Percentiles rank a stretch among this genome's conserved stretches.
These are phyloP conservation scores for Ecliptopera silaceata DNA, from an alignment of 2,888 invertebrate species.

Conservation along the genomic window DNA sequence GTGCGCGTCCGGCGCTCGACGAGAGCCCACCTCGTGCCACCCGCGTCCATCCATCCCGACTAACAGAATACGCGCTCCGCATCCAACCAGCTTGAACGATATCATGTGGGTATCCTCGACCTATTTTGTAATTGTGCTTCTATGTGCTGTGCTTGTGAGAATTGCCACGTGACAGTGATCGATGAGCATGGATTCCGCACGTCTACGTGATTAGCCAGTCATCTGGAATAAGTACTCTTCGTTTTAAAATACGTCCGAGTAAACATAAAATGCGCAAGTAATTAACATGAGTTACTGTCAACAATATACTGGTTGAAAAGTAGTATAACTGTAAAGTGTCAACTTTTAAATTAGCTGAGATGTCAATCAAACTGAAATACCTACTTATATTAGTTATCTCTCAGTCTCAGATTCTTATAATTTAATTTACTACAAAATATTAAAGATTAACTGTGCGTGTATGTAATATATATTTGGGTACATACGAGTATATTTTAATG, in stretches of 20 bases:
- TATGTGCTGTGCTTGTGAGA: constrained; percentile 48
- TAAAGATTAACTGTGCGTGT: too few species aligned
- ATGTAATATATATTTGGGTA: too few species aligned
- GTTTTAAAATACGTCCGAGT: not conserved
- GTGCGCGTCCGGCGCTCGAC: constrained; percentile 52
- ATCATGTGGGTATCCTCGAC: constrained; percentile 14
- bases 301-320: not conserved
- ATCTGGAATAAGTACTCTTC: constrained; percentile 2
- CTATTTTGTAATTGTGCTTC: constrained; percentile 43
- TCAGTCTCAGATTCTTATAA: too few species aligned
- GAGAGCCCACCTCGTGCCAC: constrained; percentile 33
- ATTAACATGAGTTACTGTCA: not conserved
- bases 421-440: too few species aligned
- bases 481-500: too few species aligned
- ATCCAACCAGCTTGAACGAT: not conserved
- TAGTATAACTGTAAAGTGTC: not conserved
- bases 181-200: constrained; percentile 18
- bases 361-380: not conserved
- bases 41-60: constrained; percentile 8
- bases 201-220: constrained; percentile 1
- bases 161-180: constrained; percentile 51
- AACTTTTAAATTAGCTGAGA: constrained; percentile 1
- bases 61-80: constrained; percentile 10
- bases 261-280: not conserved
- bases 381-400: too few species aligned